phyloP scores from a whole-genome alignment of 2,797 vertebrate genomes.

The Aselliscus stoliczkanus region DNA sequence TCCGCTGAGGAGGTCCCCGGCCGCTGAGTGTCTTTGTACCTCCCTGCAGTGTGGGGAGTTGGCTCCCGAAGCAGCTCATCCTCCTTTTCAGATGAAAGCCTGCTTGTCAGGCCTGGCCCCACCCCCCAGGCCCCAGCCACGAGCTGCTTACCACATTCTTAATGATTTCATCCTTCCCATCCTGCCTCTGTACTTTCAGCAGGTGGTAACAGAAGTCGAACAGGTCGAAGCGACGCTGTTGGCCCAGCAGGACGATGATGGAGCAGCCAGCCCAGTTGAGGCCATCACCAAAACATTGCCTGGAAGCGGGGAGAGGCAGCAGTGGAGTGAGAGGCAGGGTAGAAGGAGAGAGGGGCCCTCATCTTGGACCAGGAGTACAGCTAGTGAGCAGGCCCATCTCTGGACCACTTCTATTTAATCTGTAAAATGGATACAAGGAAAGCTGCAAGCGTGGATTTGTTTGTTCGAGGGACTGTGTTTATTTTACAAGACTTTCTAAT shows the following conservation, averaged over 20 bases:
- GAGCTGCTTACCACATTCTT: constrained; percentile 94
- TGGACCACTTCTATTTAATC: neutral
- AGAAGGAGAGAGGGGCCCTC: fast-evolving
- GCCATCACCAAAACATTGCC: constrained; percentile 98
- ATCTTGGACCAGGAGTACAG: neutral
- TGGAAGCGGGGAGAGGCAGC: constrained; percentile 64
- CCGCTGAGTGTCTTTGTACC: neutral
- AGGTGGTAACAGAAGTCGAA: constrained; percentile 99
- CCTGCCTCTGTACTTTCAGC: constrained; percentile 97
- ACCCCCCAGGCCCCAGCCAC: neutral
- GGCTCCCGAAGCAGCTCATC: neutral
- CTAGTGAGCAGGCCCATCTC: neutral
- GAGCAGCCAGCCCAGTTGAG: constrained; percentile 99
- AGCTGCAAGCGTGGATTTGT: neutral
- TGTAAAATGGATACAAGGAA: neutral
- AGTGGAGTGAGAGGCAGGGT: neutral
- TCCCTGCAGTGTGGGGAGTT: neutral
- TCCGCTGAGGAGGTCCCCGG: neutral
- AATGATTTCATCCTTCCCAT: constrained; percentile 98
- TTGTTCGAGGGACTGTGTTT: neutral
- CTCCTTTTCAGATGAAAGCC: neutral
- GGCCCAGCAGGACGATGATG: constrained; percentile 95
- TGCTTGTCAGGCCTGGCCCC: neutral
- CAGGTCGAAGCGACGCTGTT: constrained; percentile 97
- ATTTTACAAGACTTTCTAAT: neutral